phyloP scores from a whole-genome alignment of 2,888 invertebrate genomes.

The Brenthis hecate region DNA sequence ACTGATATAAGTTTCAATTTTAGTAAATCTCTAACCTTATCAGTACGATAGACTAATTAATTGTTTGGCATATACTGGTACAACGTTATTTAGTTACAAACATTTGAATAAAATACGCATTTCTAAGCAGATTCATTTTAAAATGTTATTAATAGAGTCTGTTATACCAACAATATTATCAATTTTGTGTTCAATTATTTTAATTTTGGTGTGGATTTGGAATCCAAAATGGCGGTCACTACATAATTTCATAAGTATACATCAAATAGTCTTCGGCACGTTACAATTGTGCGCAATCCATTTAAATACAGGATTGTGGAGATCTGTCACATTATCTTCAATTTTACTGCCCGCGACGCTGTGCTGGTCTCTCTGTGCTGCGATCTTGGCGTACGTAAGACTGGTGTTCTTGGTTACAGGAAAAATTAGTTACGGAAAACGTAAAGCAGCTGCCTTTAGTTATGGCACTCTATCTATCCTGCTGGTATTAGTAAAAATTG shows the following conservation, averaged over 20 bases:
- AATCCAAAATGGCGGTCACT: slow-evolving; percentile 41
- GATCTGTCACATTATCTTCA: neutral
- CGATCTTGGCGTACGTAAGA: slow-evolving; percentile 37
- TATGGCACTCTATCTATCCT: slow-evolving; percentile 25
- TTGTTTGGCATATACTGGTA: too few relatives aligned
- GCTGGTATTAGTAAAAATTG: slow-evolving; percentile 18
- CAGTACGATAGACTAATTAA: too few relatives aligned
- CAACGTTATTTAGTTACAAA: too few relatives aligned
- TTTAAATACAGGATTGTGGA: neutral
- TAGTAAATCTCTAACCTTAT: too few relatives aligned
- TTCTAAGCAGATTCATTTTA: neutral
- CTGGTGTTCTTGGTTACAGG: slow-evolving; percentile 38
- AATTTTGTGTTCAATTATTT: slow-evolving; percentile 31
- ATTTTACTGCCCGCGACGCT: slow-evolving; percentile 30
- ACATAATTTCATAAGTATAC: slow-evolving; percentile 41
- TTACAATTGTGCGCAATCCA: slow-evolving; percentile 31
- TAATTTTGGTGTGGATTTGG: slow-evolving; percentile 39
- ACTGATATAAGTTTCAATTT: too few relatives aligned
- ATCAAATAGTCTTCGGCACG: slow-evolving; percentile 41
- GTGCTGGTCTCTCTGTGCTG: slow-evolving; percentile 41
- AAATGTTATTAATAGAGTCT: neutral
- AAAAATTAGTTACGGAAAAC: slow-evolving; percentile 38
- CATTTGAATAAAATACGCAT: too few relatives aligned
- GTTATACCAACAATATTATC: slow-evolving; percentile 21
- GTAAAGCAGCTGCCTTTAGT: slow-evolving; percentile 30